phyloP scores from a whole-genome alignment of 2,888 invertebrate species.

The Encarsia formosa region DNA sequence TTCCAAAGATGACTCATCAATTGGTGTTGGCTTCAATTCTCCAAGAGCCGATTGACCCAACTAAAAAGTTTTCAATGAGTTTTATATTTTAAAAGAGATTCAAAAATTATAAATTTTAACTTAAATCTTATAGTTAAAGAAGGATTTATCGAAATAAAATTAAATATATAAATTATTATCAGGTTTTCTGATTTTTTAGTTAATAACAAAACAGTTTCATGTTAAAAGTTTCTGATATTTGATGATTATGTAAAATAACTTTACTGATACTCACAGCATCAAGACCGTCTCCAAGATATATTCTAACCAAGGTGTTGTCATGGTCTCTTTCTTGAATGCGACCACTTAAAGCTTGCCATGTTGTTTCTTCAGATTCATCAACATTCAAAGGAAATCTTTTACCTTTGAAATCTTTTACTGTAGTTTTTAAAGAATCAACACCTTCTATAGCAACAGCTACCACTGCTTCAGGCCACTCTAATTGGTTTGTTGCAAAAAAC shows the following conservation, averaged over 20 bases:
- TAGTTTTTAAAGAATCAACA: constrained; percentile 47
- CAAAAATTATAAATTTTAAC: neutral
- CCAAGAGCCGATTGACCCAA: constrained; percentile 48
- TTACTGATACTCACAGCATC: constrained; percentile 60
- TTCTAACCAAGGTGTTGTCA: constrained; percentile 61
- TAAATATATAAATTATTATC: no score
- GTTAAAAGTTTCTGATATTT: no score
- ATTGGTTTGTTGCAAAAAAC: constrained; percentile 60
- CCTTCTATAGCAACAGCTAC: constrained; percentile 71
- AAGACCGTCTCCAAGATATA: constrained; percentile 62
- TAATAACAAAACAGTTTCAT: no score
- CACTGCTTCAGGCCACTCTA: constrained; percentile 65
- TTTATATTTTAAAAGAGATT: no score
- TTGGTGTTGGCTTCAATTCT: constrained; percentile 42
- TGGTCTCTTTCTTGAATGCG: constrained; percentile 61
- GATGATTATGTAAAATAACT: no score
- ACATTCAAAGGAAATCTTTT: constrained; percentile 59
- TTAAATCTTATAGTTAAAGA: no score
- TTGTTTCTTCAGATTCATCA: constrained; percentile 62
- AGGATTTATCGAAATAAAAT: no score
- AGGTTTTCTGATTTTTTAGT: no score
- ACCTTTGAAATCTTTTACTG: constrained; percentile 49
- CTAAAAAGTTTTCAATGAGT: constrained; percentile 34
- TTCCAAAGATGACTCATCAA: constrained; percentile 41
- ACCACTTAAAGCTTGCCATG: constrained; percentile 58